These are phyloP conservation scores for Drosophila mimica DNA, from an alignment of 2,888 invertebrate genomes.

Conservation along the genomic window DNA sequence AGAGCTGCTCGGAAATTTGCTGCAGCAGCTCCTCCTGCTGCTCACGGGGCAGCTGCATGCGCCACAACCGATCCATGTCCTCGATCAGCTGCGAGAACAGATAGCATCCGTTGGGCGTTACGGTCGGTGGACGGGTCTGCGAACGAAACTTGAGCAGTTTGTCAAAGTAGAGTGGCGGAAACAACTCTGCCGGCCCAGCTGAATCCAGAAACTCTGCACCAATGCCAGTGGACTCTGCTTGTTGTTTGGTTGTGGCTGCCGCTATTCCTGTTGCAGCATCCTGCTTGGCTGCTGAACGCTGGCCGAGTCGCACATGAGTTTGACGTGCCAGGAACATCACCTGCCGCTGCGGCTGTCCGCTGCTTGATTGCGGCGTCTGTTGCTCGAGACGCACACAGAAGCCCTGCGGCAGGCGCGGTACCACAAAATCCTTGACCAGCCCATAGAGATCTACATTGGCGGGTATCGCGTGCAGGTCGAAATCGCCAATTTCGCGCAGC, in stretches of 20 bases:
- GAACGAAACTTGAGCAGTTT: conserved; percentile 80
- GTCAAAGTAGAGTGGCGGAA: conserved; percentile 78
- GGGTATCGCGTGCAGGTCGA: conserved; percentile 83
- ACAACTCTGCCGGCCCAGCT: conserved; percentile 81
- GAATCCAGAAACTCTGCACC: conserved; percentile 77
- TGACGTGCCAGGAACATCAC: conserved; percentile 79
- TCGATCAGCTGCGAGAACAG: conserved; percentile 83
- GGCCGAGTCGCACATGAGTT: conserved; percentile 58
- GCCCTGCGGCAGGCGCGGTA: conserved; percentile 84
- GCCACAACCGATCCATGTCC: conserved; percentile 83
- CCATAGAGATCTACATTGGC: conserved; percentile 82
- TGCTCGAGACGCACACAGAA: conserved; percentile 81
- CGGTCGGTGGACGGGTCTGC: conserved; percentile 17
- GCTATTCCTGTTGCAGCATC: background rate
- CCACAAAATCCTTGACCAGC: conserved; percentile 83
- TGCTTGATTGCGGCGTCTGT: conserved; percentile 45
- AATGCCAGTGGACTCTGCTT: conserved; percentile 49
- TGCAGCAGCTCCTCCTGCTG: conserved; percentile 75
- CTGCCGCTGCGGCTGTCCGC: conserved; percentile 34
- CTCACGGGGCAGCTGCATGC: conserved; percentile 76
- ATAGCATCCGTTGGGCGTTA: conserved; percentile 55
- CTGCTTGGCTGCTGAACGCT: background rate
- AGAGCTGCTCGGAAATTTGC: conserved; percentile 78
- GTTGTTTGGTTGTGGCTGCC: background rate
- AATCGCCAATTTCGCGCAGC: conserved; percentile 81